phyloP scores from a whole-genome alignment of 2,888 invertebrate genomes.

The Apocheima hispidaria region DNA sequence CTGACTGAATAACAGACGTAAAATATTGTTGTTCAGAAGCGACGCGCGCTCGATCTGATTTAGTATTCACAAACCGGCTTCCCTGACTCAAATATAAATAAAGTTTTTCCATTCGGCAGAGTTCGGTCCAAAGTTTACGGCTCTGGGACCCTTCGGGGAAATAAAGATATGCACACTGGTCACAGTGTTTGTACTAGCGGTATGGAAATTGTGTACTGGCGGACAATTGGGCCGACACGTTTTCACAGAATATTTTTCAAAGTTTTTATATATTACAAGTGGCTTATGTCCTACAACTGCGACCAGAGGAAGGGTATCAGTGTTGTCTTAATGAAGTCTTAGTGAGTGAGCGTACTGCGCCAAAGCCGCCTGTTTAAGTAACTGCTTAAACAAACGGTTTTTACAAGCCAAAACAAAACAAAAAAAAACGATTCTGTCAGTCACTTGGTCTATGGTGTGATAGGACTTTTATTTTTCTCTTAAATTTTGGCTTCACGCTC shows the following conservation, averaged over 20 bases:
- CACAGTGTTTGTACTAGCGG: constrained; percentile 22
- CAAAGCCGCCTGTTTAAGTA: too few relatives aligned
- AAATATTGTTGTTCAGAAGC: constrained; percentile 50
- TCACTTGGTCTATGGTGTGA: too few relatives aligned
- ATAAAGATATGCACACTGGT: constrained; percentile 71
- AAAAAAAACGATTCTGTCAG: too few relatives aligned
- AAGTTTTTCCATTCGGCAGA: constrained; percentile 79
- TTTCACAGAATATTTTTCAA: not conserved
- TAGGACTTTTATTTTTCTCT: too few relatives aligned
- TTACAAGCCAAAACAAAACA: too few relatives aligned
- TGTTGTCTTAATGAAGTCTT: too few relatives aligned
- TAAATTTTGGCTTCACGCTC: too few relatives aligned
- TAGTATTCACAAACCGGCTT: constrained; percentile 76
- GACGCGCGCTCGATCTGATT: constrained; percentile 63
- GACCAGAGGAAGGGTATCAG: too few relatives aligned
- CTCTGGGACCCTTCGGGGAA: constrained; percentile 66
- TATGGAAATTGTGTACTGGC: constrained; percentile 24
- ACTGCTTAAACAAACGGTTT: too few relatives aligned
- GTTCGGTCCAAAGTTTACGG: constrained; percentile 73
- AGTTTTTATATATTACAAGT: too few relatives aligned
- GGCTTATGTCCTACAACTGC: too few relatives aligned
- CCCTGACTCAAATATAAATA: constrained; percentile 79
- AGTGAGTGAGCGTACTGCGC: too few relatives aligned
- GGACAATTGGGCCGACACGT: not conserved
- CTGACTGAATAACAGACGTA: constrained; percentile 44